phyloP scores from a whole-genome alignment of 2,888 invertebrate genomes.

The Oxycera nigricornis region DNA sequence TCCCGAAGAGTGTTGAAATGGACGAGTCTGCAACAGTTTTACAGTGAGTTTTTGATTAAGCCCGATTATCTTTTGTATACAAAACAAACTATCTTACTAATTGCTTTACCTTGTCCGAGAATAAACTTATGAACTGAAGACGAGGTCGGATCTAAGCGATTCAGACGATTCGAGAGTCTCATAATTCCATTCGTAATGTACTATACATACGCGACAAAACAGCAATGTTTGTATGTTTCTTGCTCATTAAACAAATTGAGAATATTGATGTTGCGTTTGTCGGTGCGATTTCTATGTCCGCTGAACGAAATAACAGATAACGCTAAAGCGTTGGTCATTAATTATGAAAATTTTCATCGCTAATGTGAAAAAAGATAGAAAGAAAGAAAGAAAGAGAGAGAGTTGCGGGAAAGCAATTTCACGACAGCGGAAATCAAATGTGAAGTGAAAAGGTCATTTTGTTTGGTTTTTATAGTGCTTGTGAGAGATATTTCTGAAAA shows the following conservation, averaged over 20 bases:
- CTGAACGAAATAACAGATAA: too few relatives aligned
- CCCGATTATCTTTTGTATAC: constrained; percentile 15
- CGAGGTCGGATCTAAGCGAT: background rate
- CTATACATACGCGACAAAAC: too few relatives aligned
- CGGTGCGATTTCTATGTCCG: background rate
- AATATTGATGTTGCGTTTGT: background rate
- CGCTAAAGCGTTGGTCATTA: background rate
- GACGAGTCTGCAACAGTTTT: too few relatives aligned
- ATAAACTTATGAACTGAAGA: constrained; percentile 32
- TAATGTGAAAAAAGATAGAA: background rate
- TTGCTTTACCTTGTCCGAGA: constrained; percentile 31
- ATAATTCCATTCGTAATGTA: background rate
- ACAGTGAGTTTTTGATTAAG: too few relatives aligned
- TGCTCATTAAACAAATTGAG: background rate
- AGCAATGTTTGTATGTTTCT: too few relatives aligned
- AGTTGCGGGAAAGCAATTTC: background rate
- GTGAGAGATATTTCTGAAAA: background rate
- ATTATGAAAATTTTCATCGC: background rate
- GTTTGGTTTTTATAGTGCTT: background rate
- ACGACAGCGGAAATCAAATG: too few relatives aligned
- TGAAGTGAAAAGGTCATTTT: constrained; percentile 1
- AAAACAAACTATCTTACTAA: constrained; percentile 26
- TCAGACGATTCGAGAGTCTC: background rate
- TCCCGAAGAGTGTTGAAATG: too few relatives aligned
- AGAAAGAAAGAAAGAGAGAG: background rate